A percentile compares a stretch with the other conserved stretches of the same genome.
Conservation (phyloP, 2,888 invertebrate genomes). For the Cyclophora albipunctata region DNA sequence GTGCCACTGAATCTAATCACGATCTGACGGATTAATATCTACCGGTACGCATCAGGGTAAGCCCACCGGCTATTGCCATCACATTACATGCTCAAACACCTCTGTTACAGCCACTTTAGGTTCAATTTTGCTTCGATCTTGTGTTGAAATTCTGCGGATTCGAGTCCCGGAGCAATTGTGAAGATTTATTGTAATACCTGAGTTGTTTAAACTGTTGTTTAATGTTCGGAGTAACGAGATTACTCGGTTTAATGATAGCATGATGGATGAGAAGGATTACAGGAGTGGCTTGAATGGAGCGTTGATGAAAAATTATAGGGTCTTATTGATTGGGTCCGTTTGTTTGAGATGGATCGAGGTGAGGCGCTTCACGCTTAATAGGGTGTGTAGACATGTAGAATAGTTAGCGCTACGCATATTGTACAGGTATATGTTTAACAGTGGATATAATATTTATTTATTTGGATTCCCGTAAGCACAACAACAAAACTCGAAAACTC, state of each 20-base stretch:
- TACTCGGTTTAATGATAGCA: constrained; percentile 29
- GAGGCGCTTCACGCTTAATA: too few relatives aligned
- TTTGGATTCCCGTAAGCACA: too few relatives aligned
- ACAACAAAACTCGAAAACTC: too few relatives aligned
- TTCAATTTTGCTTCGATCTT: constrained; percentile 14
- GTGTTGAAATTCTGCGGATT: constrained; percentile 26
- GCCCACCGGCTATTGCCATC: constrained; percentile 46
- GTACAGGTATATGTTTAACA: too few relatives aligned
- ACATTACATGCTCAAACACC: constrained; percentile 9
- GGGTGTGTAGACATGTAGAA: too few relatives aligned
- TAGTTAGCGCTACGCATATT: too few relatives aligned
- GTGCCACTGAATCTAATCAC: constrained; percentile 73
- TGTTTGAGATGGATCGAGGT: too few relatives aligned
- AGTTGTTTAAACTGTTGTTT: constrained; percentile 61
- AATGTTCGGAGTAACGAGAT: constrained; percentile 52
- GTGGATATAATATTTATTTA: too few relatives aligned
- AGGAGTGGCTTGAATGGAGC: background rate
- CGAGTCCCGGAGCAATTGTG: constrained; percentile 42
- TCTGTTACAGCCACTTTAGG: constrained; percentile 11
- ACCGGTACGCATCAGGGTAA: constrained; percentile 42
- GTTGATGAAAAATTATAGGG: too few relatives aligned
- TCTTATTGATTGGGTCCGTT: too few relatives aligned
- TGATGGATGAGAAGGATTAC: constrained; percentile 23
- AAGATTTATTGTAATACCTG: constrained; percentile 69
- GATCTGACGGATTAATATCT: constrained; percentile 71